Evolutionary conservation across 2,797 vertebrate species (phyloP).

Genomic region (Babyrousa celebensis): DNA sequence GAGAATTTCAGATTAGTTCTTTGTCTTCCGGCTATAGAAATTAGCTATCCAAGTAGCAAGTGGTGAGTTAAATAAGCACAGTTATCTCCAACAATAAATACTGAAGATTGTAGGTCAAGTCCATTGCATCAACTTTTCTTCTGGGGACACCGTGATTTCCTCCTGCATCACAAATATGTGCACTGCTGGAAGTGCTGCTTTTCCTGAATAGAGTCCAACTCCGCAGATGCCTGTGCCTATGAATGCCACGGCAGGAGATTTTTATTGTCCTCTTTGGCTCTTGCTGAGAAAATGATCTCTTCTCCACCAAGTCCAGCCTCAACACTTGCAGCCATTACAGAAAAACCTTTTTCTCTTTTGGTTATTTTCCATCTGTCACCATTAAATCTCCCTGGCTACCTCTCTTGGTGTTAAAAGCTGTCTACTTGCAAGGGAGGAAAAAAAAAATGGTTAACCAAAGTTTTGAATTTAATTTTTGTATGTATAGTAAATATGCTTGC

Average conservation of each 20-base stretch:
- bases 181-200: background rate
- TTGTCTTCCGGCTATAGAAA: background rate
- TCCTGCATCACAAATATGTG: background rate
- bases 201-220: background rate
- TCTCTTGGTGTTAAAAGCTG: slow-evolving; percentile 22
- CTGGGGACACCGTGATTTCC: background rate
- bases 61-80: background rate
- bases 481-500: background rate
- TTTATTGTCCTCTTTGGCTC: slow-evolving; percentile 37
- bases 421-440: background rate
- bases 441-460: background rate
- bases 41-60: background rate
- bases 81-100: background rate
- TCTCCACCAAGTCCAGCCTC: slow-evolving; percentile 37
- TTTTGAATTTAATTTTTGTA: background rate
- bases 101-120: background rate
- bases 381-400: background rate
- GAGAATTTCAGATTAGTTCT: background rate
- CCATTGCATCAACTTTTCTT: background rate
- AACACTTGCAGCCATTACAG: slow-evolving; percentile 7
- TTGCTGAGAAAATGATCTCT: slow-evolving; percentile 63
- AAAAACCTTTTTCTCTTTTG: background rate
- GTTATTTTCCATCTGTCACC: slow-evolving; percentile 16
- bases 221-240: background rate
- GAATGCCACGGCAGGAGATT: slow-evolving; percentile 43